Conservation (phyloP, 1,140 invertebrate species). For the Pteromalus puparum region DNA sequence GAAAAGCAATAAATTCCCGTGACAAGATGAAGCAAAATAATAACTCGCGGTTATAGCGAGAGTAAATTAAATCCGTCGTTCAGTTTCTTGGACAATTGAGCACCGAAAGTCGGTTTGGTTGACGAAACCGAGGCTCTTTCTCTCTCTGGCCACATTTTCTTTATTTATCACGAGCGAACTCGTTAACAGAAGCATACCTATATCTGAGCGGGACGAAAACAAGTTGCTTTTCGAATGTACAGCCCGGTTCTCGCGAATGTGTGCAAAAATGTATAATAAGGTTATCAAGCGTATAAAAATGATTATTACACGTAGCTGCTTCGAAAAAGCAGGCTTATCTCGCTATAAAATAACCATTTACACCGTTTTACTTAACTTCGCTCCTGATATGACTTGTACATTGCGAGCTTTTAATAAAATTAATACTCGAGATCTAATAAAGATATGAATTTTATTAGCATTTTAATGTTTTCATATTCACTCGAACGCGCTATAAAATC, state of each 20-base stretch:
- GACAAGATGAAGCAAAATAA: conserved; percentile 14
- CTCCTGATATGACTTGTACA: neutral
- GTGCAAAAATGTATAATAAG: neutral
- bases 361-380: neutral
- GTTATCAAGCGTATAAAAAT: neutral
- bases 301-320: neutral
- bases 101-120: neutral
- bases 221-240: neutral
- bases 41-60: conserved; percentile 6
- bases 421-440: conserved; percentile 26
- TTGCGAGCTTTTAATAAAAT: neutral
- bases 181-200: too few relatives aligned
- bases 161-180: neutral
- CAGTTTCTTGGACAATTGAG: neutral
- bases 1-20: conserved; percentile 29
- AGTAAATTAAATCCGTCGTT: conserved; percentile 22
- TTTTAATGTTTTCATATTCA: neutral
- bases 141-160: too few relatives aligned
- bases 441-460: conserved; percentile 14
- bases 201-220: neutral
- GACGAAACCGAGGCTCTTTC: neutral
- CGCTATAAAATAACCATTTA: neutral
- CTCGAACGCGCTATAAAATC: too few relatives aligned
- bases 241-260: neutral
- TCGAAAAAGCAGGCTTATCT: conserved; percentile 10